Evolutionary conservation across 53 echinoderm and acorn worm genomes (phyloP).

Genomic region (Echinometra lucunter): DNA sequence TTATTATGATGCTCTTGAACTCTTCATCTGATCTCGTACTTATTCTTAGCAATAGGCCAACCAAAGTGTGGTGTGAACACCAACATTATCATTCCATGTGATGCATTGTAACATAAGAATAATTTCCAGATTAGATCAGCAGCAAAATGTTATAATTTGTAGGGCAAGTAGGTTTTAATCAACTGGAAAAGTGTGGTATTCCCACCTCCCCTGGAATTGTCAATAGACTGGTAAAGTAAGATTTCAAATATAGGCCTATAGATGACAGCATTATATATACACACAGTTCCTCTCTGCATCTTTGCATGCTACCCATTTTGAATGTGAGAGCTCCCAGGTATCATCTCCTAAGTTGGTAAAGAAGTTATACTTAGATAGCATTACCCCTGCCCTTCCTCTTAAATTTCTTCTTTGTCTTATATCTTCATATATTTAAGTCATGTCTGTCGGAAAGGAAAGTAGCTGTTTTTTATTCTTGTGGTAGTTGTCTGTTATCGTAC

Average conservation of each 20-base stretch:
- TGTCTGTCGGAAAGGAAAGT: slow-evolving; percentile 30
- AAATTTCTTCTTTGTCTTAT: slow-evolving; percentile 19
- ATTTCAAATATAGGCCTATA: neutral
- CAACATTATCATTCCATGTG: neutral
- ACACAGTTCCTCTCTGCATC: too few relatives aligned
- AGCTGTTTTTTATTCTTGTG: slow-evolving; percentile 13
- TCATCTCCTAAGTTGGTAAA: neutral
- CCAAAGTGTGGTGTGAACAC: neutral
- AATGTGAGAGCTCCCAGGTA: neutral
- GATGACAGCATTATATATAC: too few relatives aligned
- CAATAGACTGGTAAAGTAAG: neutral
- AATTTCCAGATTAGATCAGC: neutral
- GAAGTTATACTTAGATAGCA: neutral
- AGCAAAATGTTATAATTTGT: neutral
- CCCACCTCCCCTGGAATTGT: neutral
- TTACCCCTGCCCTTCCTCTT: neutral
- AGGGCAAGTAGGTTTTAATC: neutral
- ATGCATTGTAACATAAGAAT: neutral
- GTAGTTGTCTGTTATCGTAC: slow-evolving; percentile 66
- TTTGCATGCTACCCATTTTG: neutral
- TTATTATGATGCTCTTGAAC: neutral
- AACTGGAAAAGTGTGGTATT: neutral
- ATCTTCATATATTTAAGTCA: neutral
- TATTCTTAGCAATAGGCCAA: neutral
- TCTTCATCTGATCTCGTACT: neutral